Conservation (phyloP, 2,113 vertebrate genomes). For the Montifringilla adamsi region DNA sequence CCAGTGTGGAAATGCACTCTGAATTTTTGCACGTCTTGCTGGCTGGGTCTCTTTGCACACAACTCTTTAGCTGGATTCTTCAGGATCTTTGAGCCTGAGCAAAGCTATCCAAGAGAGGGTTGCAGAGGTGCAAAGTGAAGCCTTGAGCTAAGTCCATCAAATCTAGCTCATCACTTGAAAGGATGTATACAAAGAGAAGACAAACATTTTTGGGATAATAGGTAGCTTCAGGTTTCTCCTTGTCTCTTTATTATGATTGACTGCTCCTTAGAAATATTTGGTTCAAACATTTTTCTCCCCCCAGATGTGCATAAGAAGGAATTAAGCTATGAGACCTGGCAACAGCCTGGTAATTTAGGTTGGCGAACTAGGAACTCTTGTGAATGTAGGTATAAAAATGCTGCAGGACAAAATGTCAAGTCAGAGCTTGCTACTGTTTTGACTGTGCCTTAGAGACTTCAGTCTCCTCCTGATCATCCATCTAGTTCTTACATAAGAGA, state of each 20-base stretch:
- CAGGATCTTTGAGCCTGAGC: neutral
- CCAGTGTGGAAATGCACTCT: neutral
- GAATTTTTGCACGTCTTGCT: neutral
- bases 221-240: neutral
- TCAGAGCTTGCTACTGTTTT: neutral
- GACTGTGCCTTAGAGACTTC: neutral
- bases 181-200: neutral
- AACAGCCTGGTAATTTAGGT: fast-evolving
- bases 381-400: neutral
- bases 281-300: neutral
- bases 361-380: neutral
- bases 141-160: neutral
- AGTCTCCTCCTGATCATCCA: neutral
- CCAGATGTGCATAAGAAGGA: neutral
- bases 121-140: neutral
- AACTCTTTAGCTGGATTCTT: neutral
- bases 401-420: neutral
- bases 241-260: neutral
- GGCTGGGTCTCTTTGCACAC: neutral
- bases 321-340: neutral
- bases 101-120: neutral
- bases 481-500: neutral
- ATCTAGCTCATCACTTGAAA: neutral
- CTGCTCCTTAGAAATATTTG: neutral
- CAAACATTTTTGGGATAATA: neutral